These are phyloP conservation scores for Marmota monax DNA, from an alignment of 2,113 vertebrate species.

Conservation along the genomic window DNA sequence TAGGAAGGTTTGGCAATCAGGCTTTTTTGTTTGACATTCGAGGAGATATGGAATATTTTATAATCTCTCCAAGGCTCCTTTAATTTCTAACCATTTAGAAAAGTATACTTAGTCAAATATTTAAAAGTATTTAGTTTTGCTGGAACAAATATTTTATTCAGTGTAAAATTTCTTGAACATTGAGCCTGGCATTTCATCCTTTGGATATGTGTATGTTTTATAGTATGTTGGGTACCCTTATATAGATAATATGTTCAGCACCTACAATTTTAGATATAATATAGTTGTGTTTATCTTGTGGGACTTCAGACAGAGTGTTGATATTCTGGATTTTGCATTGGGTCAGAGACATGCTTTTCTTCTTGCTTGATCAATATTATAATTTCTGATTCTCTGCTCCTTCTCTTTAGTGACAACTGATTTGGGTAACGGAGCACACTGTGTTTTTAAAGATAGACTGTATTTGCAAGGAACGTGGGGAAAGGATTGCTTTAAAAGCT, in stretches of 20 bases:
- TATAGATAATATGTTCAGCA: not conserved
- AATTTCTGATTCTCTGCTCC: not conserved
- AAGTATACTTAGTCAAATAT: not conserved
- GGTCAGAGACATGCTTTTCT: not conserved
- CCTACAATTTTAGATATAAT: not conserved
- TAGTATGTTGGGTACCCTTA: not conserved
- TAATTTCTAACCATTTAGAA: slow-evolving; percentile 51
- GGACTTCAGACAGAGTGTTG: not conserved
- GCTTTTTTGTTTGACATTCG: not conserved
- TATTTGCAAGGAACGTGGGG: not conserved
- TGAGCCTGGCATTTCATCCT: not conserved
- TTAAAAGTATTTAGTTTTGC: not conserved
- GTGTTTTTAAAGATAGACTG: not conserved
- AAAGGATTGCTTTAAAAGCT: slow-evolving; percentile 50
- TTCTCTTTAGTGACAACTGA: not conserved
- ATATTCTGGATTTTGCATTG: not conserved
- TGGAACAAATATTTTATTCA: slow-evolving; percentile 3
- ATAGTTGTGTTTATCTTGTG: not conserved
- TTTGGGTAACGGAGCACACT: not conserved
- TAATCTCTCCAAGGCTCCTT: not conserved
- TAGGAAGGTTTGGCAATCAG: not conserved
- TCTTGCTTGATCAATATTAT: not conserved
- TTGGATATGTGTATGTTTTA: not conserved
- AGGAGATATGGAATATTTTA: not conserved
- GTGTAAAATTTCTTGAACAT: slow-evolving; percentile 11